A percentile compares a stretch with the other conserved stretches of the same genome.
Conservation (phyloP, 2,888 invertebrate genomes). For the Drosophila tanythrix region DNA sequence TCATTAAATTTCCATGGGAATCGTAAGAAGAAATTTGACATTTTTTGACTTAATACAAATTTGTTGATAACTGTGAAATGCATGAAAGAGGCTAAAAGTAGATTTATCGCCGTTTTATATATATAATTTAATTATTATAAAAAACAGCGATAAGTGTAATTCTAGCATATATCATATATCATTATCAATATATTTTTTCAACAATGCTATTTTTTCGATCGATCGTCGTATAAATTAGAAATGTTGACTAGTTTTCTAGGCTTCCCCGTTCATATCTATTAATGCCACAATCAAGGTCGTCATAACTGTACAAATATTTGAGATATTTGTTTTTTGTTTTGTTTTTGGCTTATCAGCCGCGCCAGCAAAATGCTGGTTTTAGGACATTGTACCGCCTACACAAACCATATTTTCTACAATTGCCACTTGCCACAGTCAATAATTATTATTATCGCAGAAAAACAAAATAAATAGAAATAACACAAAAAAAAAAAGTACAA, state of each 20-base stretch:
- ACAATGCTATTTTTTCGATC: neutral
- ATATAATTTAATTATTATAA: neutral
- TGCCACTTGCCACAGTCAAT: slow-evolving; percentile 65
- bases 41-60: no score
- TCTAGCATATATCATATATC: neutral
- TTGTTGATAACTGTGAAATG: neutral
- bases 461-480: slow-evolving; percentile 1
- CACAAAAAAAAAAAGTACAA: neutral
- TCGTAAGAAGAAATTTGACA: neutral
- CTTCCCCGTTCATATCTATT: slow-evolving; percentile 9
- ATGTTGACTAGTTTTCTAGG: neutral
- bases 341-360: slow-evolving; percentile 39
- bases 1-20: neutral
- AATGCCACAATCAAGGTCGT: slow-evolving; percentile 39
- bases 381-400: slow-evolving; percentile 22
- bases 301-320: slow-evolving; percentile 47
- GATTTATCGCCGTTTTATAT: neutral
- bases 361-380: neutral
- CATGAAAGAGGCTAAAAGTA: neutral
- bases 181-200: neutral
- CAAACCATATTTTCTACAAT: slow-evolving; percentile 30
- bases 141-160: neutral
- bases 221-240: neutral
- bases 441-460: slow-evolving; percentile 46
- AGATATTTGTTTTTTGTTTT: slow-evolving; percentile 43